These are phyloP conservation scores for Silurus aristotelis DNA, from an alignment of 2,797 vertebrate species.

Conservation along the genomic window DNA sequence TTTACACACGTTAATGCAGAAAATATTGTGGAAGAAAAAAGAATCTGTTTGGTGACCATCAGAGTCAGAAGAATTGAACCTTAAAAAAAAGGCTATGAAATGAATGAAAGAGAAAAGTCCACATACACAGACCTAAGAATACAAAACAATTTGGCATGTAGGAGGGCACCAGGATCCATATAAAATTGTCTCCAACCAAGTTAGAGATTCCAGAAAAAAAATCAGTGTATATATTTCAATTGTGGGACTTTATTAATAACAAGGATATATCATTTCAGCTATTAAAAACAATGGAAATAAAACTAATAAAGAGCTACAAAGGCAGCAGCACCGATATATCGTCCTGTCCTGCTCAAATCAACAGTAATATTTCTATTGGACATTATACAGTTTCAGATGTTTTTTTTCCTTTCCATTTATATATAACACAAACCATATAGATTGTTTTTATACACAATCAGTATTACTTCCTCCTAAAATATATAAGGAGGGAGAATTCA, in stretches of 20 bases:
- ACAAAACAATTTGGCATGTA: neutral
- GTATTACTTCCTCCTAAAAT: neutral
- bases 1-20: neutral
- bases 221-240: neutral
- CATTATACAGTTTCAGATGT: neutral
- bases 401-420: neutral
- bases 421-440: neutral
- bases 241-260: neutral
- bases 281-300: neutral
- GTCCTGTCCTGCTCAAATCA: neutral
- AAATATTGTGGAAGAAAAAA: neutral
- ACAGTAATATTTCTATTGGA: neutral
- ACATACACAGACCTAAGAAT: neutral
- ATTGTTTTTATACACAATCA: neutral
- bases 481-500: neutral
- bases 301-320: neutral
- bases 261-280: neutral
- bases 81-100: neutral
- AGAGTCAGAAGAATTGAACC: neutral
- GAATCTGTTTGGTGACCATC: neutral
- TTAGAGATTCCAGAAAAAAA: neutral
- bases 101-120: neutral
- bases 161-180: neutral
- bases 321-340: neutral
- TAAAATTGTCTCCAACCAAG: neutral